These are phyloP conservation scores for Meteorus sp. DNA, from an alignment of 1,140 invertebrate genomes.

Conservation along the genomic window DNA sequence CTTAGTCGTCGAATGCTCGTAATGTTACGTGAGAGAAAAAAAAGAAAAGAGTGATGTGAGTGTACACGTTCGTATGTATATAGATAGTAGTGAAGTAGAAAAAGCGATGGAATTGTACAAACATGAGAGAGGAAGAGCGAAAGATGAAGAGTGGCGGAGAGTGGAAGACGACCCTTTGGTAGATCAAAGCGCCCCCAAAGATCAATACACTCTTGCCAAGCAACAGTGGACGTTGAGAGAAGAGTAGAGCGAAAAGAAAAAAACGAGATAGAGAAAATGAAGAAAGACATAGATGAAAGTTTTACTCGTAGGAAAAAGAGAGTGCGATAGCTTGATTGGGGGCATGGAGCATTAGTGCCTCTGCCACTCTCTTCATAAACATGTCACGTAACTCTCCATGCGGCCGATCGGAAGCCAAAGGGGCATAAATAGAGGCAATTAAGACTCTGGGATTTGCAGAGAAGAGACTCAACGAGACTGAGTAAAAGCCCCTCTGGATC, in stretches of 20 bases:
- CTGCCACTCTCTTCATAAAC: slow-evolving; percentile 50
- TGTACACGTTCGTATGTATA: not conserved
- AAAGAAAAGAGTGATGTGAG: slow-evolving; percentile 7
- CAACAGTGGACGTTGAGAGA: not conserved
- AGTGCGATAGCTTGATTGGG: slow-evolving; percentile 51
- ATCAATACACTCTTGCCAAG: slow-evolving; percentile 29
- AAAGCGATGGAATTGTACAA: slow-evolving; percentile 8
- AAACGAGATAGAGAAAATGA: too few species aligned
- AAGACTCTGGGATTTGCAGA: slow-evolving; percentile 37
- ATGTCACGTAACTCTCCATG: slow-evolving; percentile 53
- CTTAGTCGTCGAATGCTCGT: slow-evolving; percentile 45
- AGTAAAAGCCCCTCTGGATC: slow-evolving; percentile 4
- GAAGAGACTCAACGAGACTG: slow-evolving; percentile 19
- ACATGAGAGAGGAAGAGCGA: slow-evolving; percentile 16
- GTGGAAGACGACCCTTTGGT: slow-evolving; percentile 24
- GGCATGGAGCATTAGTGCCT: slow-evolving; percentile 51
- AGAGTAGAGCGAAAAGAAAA: too few species aligned
- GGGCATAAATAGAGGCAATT: slow-evolving; percentile 59
- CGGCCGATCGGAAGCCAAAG: slow-evolving; percentile 46
- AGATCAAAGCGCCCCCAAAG: slow-evolving; percentile 33
- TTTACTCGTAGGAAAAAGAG: slow-evolving; percentile 23
- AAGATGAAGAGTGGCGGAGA: not conserved
- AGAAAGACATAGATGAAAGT: too few species aligned
- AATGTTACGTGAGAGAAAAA: slow-evolving; percentile 21
- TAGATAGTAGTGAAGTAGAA: slow-evolving; percentile 8